Evolutionary conservation across 2,888 invertebrate genomes (phyloP).

Genomic region (Troglohyphantes excavatus): DNA sequence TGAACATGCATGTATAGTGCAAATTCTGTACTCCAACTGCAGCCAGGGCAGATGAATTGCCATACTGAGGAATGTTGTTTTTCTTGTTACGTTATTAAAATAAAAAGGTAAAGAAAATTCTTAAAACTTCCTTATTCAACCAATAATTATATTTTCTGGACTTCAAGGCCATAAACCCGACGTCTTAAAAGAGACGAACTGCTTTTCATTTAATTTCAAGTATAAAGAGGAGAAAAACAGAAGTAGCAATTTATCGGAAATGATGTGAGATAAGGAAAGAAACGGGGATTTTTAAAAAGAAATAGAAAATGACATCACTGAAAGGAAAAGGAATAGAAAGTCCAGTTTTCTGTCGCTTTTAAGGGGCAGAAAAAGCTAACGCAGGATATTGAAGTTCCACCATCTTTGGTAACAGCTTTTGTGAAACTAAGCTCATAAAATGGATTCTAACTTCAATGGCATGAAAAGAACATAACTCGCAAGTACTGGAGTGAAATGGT

Average conservation of each 20-base stretch:
- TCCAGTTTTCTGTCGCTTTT: slow-evolving; percentile 40
- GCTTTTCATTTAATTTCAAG: slow-evolving; percentile 61
- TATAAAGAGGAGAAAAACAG: slow-evolving; percentile 52
- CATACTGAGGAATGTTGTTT: no score
- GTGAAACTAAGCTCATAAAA: slow-evolving; percentile 1
- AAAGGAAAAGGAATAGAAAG: slow-evolving; percentile 37
- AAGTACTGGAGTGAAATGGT: not conserved
- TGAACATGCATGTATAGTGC: no score
- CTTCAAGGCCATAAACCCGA: slow-evolving; percentile 15
- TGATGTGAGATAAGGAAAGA: slow-evolving; percentile 57
- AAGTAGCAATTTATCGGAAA: slow-evolving; percentile 71
- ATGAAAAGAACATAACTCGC: slow-evolving; percentile 3
- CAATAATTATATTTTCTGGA: not conserved
- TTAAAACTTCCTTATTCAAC: no score
- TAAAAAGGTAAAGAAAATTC: no score
- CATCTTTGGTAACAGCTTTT: slow-evolving; percentile 37
- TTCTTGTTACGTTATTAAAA: no score
- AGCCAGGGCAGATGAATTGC: no score
- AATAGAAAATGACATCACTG: slow-evolving; percentile 53
- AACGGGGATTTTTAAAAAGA: slow-evolving; percentile 42
- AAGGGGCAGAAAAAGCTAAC: slow-evolving; percentile 19
- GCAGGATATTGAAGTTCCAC: slow-evolving; percentile 30
- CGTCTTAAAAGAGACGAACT: slow-evolving; percentile 34
- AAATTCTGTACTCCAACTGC: no score
- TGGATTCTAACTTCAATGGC: not conserved